Base-by-base conservation (phyloP, 1,140 invertebrate genomes). In the Saccostrea glomerata region DNA sequence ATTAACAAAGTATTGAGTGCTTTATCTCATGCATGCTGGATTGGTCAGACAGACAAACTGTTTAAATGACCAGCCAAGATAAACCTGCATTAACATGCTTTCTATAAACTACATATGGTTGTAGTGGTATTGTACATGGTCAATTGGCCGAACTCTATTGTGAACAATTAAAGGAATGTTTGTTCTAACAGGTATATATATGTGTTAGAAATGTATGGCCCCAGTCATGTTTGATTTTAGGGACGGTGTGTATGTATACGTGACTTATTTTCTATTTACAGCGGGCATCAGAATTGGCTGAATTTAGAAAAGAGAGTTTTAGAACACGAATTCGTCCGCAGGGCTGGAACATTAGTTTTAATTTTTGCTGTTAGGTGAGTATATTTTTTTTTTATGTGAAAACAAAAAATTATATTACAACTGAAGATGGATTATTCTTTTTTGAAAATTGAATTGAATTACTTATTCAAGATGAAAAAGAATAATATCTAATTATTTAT, bases 311-410 rank as follows among this genome's bases (percentile, higher is more conserved):
- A 95, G 88, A 93, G 94, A 91, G 96, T 96, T 47, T 91, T 96
- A 87, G 96, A 96, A 73, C 96, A 96, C 91, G 96, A 96, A 83
- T 94, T 95, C 54, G 94, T 95, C 11, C 95, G 95, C 89, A 95
- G 94, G 89, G 90, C 90, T 86, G 91, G 92, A 40, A 92, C 94
- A 56, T 90, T 96, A 25, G 91, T 95, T 30, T 92, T 96, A 40
- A 94, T 96, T 92, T 96, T 96, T 93, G 92, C 94, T 70, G 95
- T 96, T 90, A 96, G 95, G 95, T 96, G 93, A 94, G 94, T 91
- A 58, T 89, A n/a, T 55, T 70, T 86, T 77, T 84, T n/a, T n/a
- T n/a, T n/a, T n/a, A n/a, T n/a, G n/a, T n/a, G n/a, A n/a, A n/a
- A n/a, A n/a, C n/a, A n/a, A n/a, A n/a, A n/a, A n/a, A n/a, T n/a